Evolutionary conservation across 2,113 vertebrate species (phyloP), one percentile per base, ranked within the genome.

Genomic region (Excalfactoria chinensis): DNA sequence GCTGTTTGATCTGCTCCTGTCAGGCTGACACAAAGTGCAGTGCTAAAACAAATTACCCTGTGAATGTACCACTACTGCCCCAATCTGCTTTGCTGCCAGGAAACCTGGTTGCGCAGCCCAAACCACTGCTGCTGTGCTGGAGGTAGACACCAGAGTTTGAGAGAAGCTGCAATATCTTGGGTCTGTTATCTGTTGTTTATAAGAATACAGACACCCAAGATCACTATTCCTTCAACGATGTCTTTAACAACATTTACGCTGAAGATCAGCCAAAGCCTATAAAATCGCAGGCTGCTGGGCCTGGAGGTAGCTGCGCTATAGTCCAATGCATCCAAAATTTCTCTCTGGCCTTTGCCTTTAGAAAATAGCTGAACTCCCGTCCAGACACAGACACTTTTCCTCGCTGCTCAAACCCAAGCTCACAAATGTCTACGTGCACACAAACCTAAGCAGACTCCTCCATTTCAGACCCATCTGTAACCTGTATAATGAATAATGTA

Each of bases 41-140:
- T 1, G 51, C 66, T 18, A 18, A 49, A n/a, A 7, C 49, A 79
- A 77, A 73, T n/a, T 44, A 56, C 32, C 4, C 12, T 9, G 20
- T 11, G 26, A 25, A 9, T 4, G 1, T 8, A 59, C 1, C 28
- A 3, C 6, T 30, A 5, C 30, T 9, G 4, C 10, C 44, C 16
- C 26, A 55, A 30, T 48, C 63, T 48, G 0, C 28, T 60, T 10
- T 46, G 28, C 28, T 68, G 9, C 32, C 75, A 8, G 41, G 23
- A 37, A 13, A 4, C 26, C 15, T 11, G 18, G 30, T 53, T 78
- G 5, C 0, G 0, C 0, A 0, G 18, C 25, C 63, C 71, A 55
- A 46, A 32, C 62, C 30, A 19, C 73, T 4, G 3, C 66, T 26
- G 14, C 70, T 74, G 41, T 25, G 2, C 35, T 13, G 4, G 20